phyloP scores from a whole-genome alignment of 2,888 invertebrate species.

The Nesidiocoris tenuis region DNA sequence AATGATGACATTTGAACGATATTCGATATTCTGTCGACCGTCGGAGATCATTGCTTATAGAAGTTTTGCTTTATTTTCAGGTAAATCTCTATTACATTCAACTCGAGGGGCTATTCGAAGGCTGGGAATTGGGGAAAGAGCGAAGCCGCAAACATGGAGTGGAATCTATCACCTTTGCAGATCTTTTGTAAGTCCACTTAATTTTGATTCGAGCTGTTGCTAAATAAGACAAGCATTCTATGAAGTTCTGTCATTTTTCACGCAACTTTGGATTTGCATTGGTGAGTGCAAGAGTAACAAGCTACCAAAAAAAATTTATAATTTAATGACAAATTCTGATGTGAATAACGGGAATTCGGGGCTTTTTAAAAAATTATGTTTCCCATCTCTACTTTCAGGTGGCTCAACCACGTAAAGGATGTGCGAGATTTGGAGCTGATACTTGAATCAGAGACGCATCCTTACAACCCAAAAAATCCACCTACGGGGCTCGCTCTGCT shows the following conservation, averaged over 20 bases:
- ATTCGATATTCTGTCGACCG: too few species aligned
- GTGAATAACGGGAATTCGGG: too few species aligned
- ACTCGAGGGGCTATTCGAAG: constrained; percentile 73
- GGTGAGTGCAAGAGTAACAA: too few species aligned
- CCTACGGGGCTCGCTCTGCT: constrained; percentile 64
- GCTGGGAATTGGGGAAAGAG: constrained; percentile 69
- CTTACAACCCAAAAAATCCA: constrained; percentile 45
- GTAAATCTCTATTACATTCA: constrained; percentile 75
- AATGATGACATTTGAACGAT: too few species aligned
- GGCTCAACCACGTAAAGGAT: constrained; percentile 76
- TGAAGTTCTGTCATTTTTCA: too few species aligned
- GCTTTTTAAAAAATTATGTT: neutral
- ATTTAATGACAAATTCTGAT: too few species aligned
- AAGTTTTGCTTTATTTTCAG: constrained; percentile 55
- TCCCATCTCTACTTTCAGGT: constrained; percentile 54
- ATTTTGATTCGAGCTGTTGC: too few species aligned
- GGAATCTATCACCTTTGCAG: constrained; percentile 63
- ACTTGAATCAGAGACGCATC: constrained; percentile 53
- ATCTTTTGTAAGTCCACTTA: constrained; percentile 59
- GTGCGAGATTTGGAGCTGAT: constrained; percentile 66
- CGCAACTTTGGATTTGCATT: too few species aligned
- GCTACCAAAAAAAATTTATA: too few species aligned
- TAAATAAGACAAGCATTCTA: too few species aligned
- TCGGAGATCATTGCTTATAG: too few species aligned
- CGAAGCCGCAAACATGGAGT: constrained; percentile 65